A percentile compares a stretch with the other conserved stretches of the same genome.
These are phyloP conservation scores for Pachypsylla venusta DNA, from an alignment of 1,140 invertebrate genomes.

Conservation along the genomic window DNA sequence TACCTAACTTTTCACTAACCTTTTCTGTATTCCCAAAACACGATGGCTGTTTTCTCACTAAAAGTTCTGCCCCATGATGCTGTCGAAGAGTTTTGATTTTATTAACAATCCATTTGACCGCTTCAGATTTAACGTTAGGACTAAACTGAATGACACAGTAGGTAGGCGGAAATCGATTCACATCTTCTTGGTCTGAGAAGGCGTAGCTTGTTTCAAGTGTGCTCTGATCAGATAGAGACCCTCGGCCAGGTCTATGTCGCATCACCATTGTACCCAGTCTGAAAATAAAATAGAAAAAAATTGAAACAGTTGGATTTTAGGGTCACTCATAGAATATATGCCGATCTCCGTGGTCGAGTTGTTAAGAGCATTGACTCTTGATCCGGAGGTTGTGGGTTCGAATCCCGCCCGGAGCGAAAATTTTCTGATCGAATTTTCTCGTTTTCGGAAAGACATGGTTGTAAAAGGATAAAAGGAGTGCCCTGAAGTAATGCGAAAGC, in stretches of 20 bases:
- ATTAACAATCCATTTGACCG: slow-evolving; percentile 39
- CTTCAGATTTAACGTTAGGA: slow-evolving; percentile 33
- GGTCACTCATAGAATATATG: too few species aligned
- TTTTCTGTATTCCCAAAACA: too few species aligned
- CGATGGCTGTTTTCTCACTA: slow-evolving; percentile 39
- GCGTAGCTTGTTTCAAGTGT: slow-evolving; percentile 31
- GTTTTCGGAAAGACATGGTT: too few species aligned
- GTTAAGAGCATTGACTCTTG: not conserved
- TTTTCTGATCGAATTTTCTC: not conserved
- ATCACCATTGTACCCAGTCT: slow-evolving; percentile 5
- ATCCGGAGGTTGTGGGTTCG: not conserved
- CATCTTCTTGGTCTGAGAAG: not conserved
- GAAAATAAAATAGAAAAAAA: not conserved
- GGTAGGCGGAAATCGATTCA: slow-evolving; percentile 32
- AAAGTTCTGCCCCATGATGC: slow-evolving; percentile 42
- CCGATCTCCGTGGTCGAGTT: too few species aligned
- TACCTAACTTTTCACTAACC: too few species aligned
- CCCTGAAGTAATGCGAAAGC: too few species aligned
- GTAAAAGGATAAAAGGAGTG: too few species aligned
- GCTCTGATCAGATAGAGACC: not conserved
- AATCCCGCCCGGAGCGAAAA: not conserved
- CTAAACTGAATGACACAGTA: slow-evolving; percentile 39
- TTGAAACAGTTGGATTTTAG: too few species aligned
- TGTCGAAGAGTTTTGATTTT: slow-evolving; percentile 38
- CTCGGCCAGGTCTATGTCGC: not conserved